A percentile compares a stretch with the other conserved stretches of the same genome.
phyloP scores from a whole-genome alignment of 2,113 vertebrate genomes.

The Zootoca vivipara region DNA sequence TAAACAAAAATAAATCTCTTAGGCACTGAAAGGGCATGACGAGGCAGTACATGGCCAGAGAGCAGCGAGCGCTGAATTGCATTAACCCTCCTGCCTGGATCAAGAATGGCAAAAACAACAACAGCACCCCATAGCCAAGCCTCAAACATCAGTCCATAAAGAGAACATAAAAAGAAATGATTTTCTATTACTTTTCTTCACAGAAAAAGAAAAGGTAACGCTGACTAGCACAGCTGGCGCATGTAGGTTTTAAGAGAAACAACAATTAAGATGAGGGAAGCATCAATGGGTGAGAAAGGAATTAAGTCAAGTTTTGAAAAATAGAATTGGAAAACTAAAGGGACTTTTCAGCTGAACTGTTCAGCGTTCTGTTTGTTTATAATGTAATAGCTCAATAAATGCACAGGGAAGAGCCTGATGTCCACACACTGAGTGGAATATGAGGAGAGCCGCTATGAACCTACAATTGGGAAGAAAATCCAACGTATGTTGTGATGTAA shows the following conservation, averaged over 20 bases:
- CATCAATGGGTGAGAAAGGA: not conserved
- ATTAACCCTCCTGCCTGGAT: not conserved
- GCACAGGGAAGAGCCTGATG: not conserved
- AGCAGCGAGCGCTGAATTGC: constrained; percentile 29
- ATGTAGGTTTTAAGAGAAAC: not conserved
- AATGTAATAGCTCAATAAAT: not conserved
- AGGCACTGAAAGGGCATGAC: constrained; percentile 35
- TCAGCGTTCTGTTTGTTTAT: not conserved
- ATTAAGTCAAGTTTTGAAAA: not conserved
- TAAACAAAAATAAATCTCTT: constrained; percentile 63
- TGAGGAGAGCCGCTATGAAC: too few relatives aligned
- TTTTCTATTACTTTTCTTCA: not conserved
- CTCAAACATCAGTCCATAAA: constrained; percentile 34
- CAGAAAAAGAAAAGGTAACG: constrained; percentile 6
- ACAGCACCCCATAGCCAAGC: not conserved
- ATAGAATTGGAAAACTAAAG: constrained; percentile 10
- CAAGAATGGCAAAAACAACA: constrained; percentile 19
- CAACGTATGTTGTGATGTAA: not conserved
- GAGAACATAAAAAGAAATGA: not conserved
- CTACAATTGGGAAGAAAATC: not conserved
- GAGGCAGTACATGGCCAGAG: constrained; percentile 29
- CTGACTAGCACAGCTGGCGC: not conserved
- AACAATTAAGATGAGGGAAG: not conserved
- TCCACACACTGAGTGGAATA: too few relatives aligned
- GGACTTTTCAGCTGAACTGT: not conserved